These are phyloP conservation scores for Lepidostoma basale DNA, from an alignment of 1,140 invertebrate species.

Conservation along the genomic window DNA sequence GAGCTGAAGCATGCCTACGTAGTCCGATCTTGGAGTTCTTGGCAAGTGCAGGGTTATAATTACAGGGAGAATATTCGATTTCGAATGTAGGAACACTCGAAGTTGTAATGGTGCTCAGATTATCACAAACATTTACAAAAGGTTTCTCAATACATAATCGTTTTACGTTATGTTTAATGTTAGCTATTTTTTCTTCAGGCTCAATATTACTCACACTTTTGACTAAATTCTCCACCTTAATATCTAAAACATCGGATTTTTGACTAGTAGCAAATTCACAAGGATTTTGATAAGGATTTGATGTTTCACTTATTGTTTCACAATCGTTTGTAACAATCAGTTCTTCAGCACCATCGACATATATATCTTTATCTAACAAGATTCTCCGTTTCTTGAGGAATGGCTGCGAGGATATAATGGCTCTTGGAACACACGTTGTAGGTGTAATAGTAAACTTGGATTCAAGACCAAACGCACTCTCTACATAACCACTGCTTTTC, in stretches of 20 bases:
- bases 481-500: neutral
- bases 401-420: slow-evolving; percentile 8
- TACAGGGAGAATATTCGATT: slow-evolving; percentile 44
- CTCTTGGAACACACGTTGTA: slow-evolving; percentile 23
- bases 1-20: slow-evolving; percentile 8
- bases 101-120: slow-evolving; percentile 5
- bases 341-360: slow-evolving; percentile 29
- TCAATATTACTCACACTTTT: neutral
- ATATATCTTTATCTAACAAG: slow-evolving; percentile 32
- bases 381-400: slow-evolving; percentile 35
- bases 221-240: neutral
- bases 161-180: neutral
- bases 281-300: neutral
- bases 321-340: neutral
- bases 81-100: slow-evolving; percentile 41
- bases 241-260: slow-evolving; percentile 2
- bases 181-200: neutral
- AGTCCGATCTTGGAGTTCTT: neutral
- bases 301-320: neutral
- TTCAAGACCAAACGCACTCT: slow-evolving; percentile 16
- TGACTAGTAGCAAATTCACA: slow-evolving; percentile 18
- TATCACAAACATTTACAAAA: neutral
- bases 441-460: slow-evolving; percentile 21
- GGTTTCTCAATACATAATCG: slow-evolving; percentile 37
- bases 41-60: neutral